Conservation (phyloP, 2,113 vertebrate species). For the Struthidea cinerea region DNA sequence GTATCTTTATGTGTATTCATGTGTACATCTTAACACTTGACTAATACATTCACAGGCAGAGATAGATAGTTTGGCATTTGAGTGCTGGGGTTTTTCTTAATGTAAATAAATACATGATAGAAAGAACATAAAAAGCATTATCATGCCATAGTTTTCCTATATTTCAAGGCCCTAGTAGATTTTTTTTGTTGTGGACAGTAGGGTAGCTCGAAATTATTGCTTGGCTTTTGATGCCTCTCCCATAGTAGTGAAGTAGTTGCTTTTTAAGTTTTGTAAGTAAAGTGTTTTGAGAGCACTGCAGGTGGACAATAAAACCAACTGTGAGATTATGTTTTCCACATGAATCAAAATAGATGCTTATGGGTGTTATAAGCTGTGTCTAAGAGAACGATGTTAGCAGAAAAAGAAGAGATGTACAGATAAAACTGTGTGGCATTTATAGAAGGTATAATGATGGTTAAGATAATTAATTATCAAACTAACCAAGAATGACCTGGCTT, state of each 20-base stretch:
- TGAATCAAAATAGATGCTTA: neutral
- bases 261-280: neutral
- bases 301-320: neutral
- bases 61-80: neutral
- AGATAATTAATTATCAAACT: neutral
- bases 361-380: neutral
- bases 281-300: neutral
- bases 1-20: neutral
- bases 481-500: neutral
- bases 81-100: neutral
- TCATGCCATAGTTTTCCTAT: neutral
- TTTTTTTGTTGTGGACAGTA: neutral
- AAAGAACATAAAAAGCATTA: neutral
- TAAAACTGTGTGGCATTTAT: neutral
- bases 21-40: neutral
- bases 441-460: neutral
- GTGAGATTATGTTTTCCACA: neutral
- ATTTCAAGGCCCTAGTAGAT: neutral
- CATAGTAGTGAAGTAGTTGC: neutral
- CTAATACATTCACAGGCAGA: neutral
- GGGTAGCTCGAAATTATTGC: neutral
- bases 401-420: neutral
- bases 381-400: neutral
- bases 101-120: neutral
- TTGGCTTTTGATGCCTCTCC: neutral